These are phyloP conservation scores for Oreotrochilus melanogaster DNA, from an alignment of 2,113 vertebrate genomes.

Conservation along the genomic window DNA sequence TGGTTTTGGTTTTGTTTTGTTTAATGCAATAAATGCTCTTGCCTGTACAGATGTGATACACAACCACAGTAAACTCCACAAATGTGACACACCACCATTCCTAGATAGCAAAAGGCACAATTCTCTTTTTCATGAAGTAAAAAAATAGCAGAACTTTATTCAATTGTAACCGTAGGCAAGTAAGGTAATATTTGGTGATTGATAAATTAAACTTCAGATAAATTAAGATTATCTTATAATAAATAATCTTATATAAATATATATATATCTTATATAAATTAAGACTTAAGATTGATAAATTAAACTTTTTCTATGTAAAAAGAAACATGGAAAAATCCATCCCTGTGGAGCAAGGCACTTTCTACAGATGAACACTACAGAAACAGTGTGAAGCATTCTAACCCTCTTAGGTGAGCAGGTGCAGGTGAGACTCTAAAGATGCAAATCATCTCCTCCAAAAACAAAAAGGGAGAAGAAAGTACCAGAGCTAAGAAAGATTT, in stretches of 20 bases:
- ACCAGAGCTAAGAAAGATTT: background rate
- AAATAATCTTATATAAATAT: no score
- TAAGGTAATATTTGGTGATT: background rate
- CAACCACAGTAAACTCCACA: background rate
- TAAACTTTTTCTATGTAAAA: background rate
- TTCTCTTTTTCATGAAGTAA: background rate
- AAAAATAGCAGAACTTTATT: background rate
- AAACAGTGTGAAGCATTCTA: background rate
- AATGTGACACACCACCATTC: background rate
- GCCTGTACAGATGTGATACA: background rate
- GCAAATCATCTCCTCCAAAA: background rate
- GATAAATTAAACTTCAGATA: background rate
- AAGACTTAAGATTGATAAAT: background rate
- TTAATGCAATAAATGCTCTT: background rate
- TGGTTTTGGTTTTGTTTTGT: background rate
- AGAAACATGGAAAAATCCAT: accelerated
- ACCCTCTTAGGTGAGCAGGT: background rate
- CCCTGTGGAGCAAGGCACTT: background rate
- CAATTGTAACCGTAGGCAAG: background rate
- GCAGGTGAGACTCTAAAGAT: background rate
- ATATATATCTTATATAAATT: no score
- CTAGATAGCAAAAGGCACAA: background rate
- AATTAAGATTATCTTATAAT: no score
- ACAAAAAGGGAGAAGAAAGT: background rate
- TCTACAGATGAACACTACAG: background rate